Conservation (phyloP, 2,888 invertebrate genomes). For the Cheilosia grossa region DNA sequence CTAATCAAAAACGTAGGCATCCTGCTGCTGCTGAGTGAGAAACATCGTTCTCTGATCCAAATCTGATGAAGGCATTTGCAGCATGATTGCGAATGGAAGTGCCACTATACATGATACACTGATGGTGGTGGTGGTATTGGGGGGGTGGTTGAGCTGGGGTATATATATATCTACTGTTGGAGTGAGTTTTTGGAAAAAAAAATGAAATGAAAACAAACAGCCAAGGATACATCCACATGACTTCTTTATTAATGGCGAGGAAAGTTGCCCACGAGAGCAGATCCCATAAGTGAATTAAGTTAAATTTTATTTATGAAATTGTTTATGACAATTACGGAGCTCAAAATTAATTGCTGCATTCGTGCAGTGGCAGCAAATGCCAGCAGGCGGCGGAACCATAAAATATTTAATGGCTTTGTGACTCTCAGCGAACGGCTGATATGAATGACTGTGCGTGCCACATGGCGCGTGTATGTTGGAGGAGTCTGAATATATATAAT, state of each 20-base stretch:
- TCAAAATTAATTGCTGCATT: constrained; percentile 71
- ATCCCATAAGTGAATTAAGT: constrained; percentile 72
- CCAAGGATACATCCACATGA: constrained; percentile 41
- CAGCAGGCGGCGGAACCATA: constrained; percentile 52
- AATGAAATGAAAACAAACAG: not conserved
- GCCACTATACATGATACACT: constrained; percentile 53
- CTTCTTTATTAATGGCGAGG: constrained; percentile 70
- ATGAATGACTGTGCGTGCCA: constrained; percentile 63
- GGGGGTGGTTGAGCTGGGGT: not conserved
- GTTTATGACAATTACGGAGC: constrained; percentile 73
- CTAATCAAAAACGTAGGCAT: constrained; percentile 50
- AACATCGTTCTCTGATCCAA: constrained; percentile 64
- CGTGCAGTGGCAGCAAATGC: constrained; percentile 67
- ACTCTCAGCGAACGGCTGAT: constrained; percentile 50
- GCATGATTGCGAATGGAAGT: constrained; percentile 64
- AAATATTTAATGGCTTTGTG: constrained; percentile 62
- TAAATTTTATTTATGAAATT: constrained; percentile 75
- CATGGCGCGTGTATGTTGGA: constrained; percentile 33
- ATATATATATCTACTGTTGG: not conserved
- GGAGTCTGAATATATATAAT: constrained; percentile 6
- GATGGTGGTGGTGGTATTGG: not conserved
- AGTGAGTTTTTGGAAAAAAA: not conserved
- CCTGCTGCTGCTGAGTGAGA: constrained; percentile 13
- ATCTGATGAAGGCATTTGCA: constrained; percentile 73
- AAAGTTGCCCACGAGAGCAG: constrained; percentile 65